Percentiles rank a stretch among this genome's conserved stretches.
Conservation (phyloP, 2,888 invertebrate genomes). For the Cotesia congregata region DNA sequence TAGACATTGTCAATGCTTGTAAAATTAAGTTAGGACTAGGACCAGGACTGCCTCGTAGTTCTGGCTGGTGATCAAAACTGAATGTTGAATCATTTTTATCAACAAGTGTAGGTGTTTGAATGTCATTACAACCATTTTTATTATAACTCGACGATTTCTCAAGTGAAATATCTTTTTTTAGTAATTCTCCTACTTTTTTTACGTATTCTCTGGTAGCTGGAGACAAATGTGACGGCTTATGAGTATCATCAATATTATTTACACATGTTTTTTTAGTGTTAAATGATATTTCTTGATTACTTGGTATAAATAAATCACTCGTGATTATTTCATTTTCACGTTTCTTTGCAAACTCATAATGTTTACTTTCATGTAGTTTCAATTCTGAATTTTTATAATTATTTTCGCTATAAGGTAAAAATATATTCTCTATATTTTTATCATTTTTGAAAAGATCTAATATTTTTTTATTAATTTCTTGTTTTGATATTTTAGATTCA, state of each 20-base stretch:
- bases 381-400: conserved; percentile 58
- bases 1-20: conserved; percentile 98
- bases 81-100: conserved; percentile 70
- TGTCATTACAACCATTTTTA: conserved; percentile 56
- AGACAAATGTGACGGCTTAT: conserved; percentile 46
- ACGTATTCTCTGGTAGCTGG: conserved; percentile 56
- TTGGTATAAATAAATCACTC: conserved; percentile 58
- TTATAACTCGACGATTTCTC: conserved; percentile 31
- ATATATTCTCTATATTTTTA: conserved; percentile 53
- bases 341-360: conserved; percentile 66
- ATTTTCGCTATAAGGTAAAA: conserved; percentile 49
- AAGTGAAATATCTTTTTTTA: conserved; percentile 62
- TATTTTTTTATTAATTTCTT: conserved; percentile 62
- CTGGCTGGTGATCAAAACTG: conserved; percentile 90
- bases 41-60: conserved; percentile 85
- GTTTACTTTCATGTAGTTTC: conserved; percentile 62
- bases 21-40: conserved; percentile 94
- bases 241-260: conserved; percentile 50
- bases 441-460: conserved; percentile 61
- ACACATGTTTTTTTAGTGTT: conserved; percentile 56
- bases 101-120: conserved; percentile 30
- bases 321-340: conserved; percentile 71
- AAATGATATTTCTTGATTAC: conserved; percentile 58
- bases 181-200: conserved; percentile 52
- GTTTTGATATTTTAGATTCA: conserved; percentile 64